Base-by-base conservation (phyloP, 2,797 vertebrate genomes). In the Micromesistius poutassou region DNA sequence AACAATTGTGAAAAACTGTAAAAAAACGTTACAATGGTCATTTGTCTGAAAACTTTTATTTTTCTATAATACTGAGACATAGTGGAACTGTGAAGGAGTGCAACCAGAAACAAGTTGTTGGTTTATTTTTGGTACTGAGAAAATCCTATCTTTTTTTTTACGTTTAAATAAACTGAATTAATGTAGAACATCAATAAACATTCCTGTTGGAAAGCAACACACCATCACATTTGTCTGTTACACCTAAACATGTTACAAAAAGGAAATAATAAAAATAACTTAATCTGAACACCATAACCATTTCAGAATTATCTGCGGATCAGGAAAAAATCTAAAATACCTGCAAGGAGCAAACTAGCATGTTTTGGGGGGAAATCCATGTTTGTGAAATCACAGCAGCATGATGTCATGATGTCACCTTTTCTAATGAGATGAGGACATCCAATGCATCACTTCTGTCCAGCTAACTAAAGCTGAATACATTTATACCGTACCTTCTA, bases 131-230 rank as follows among this genome's bases (percentile, higher is more conserved):
- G 22, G 22, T 22, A 62, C 55, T 62, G 55, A 62, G n/a, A 68
- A 68, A 68, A 68, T 68, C n/a, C n/a, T 28, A 28, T 68, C 62
- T 3, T 68, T 68, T 62, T 62, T 62, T 28, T 28, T 50, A 50
- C 14, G 5, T 62, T 62, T n/a, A 62, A 62, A n/a, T 62, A 25
- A 62, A 1, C n/a, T n/a, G 25, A 25, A 62, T 28, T 30, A 68
- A 68, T 68, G 62, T n/a, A 68, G 25, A 68, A 68, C 62, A 25
- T 68, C 62, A 28, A 68, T 68, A 68, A 68, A 30, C 62, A 68
- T 68, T 28, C 10, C 62, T 68, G 62, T 68, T 25, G 25, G 55
- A 28, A 25, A 25, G 55, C n/a, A 9, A 25, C 22, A 22, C 1
- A 22, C 55, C 8, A 12, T 66, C n/a, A 28, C 50, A n/a, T 25